Evolutionary conservation across 1,140 invertebrate genomes (phyloP).

Genomic region (Fopius arisanus): DNA sequence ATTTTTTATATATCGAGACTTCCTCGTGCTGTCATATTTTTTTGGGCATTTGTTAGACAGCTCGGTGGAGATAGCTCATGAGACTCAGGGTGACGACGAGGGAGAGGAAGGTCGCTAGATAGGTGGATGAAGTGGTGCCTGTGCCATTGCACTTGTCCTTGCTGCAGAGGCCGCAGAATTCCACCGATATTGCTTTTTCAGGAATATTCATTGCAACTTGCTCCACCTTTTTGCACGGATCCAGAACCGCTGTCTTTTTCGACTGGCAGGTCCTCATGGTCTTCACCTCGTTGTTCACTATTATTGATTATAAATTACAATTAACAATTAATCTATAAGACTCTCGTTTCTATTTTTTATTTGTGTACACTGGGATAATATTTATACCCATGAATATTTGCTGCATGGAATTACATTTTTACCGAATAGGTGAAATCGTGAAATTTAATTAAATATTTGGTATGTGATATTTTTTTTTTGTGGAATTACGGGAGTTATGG

Average conservation of each 20-base stretch:
- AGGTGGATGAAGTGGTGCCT: conserved; percentile 24
- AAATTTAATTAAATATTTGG: no score
- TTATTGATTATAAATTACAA: background rate
- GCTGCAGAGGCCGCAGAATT: conserved; percentile 44
- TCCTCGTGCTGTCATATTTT: background rate
- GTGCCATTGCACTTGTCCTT: conserved; percentile 50
- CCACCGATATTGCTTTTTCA: conserved; percentile 12
- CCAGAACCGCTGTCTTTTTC: conserved; percentile 42
- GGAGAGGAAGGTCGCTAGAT: conserved; percentile 38
- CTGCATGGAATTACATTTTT: no score
- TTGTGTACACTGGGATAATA: no score
- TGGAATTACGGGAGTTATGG: no score
- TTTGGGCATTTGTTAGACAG: conserved; percentile 36
- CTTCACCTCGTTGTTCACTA: conserved; percentile 39
- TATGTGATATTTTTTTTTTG: no score
- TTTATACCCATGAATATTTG: no score
- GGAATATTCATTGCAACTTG: conserved; percentile 23
- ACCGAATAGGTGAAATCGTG: no score
- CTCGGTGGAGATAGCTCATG: conserved; percentile 21
- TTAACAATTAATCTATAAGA: no score
- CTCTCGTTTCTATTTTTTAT: no score
- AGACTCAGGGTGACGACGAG: conserved; percentile 34
- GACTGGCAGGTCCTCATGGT: conserved; percentile 51
- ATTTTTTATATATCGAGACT: background rate
- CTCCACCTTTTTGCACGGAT: conserved; percentile 45